phyloP scores from a whole-genome alignment of 2,797 vertebrate species.

The Intellagama lesueurii region DNA sequence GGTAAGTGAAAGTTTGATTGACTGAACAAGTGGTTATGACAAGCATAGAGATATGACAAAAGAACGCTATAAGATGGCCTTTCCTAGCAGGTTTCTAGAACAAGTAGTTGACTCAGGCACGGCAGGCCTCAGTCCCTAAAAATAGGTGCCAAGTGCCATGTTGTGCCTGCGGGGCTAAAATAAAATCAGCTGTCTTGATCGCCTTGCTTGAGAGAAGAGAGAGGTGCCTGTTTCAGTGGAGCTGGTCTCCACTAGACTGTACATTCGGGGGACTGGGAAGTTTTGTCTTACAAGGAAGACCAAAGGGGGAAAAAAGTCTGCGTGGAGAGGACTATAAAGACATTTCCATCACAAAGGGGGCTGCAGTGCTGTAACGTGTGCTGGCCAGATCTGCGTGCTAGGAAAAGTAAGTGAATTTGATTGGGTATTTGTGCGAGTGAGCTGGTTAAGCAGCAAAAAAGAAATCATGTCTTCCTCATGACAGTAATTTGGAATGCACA shows the following conservation, averaged over 20 bases:
- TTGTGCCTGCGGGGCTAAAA: constrained; percentile 81
- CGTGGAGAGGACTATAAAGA: constrained; percentile 46
- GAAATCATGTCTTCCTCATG: constrained; percentile 10
- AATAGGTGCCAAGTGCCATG: constrained; percentile 78
- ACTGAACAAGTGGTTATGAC: constrained; percentile 57
- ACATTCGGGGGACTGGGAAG: constrained; percentile 74
- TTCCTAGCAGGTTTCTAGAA: constrained; percentile 78
- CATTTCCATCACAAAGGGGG: constrained; percentile 26
- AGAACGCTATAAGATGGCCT: constrained; percentile 52
- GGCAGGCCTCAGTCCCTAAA: constrained; percentile 85
- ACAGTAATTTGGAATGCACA: background rate
- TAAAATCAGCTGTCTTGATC: constrained; percentile 88
- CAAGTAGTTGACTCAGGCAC: constrained; percentile 74
- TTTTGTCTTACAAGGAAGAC: constrained; percentile 45
- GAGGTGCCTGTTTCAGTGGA: constrained; percentile 81
- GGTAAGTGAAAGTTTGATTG: constrained; percentile 54
- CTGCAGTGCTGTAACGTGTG: constrained; percentile 28
- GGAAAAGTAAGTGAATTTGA: constrained; percentile 55
- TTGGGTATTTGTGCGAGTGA: background rate
- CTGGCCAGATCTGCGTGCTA: constrained; percentile 18
- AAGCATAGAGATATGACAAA: constrained; percentile 36
- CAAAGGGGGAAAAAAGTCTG: constrained; percentile 42
- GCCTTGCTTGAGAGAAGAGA: constrained; percentile 79
- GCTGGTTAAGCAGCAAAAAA: background rate
- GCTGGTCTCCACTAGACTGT: constrained; percentile 85